These are phyloP conservation scores for Hoplodrina blanda DNA, from an alignment of 2,888 invertebrate species.

Conservation along the genomic window DNA sequence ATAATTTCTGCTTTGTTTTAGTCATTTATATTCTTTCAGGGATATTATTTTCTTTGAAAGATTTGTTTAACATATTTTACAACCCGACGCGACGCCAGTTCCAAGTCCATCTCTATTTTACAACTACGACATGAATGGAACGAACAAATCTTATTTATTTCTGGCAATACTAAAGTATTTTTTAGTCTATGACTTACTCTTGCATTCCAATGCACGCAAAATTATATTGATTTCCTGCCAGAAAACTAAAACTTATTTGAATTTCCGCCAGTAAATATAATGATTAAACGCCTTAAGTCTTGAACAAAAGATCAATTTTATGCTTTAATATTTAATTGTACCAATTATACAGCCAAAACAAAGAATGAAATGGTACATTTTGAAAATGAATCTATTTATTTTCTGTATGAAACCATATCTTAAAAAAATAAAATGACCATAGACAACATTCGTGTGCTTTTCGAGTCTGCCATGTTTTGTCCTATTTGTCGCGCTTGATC, in stretches of 20 bases:
- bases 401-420: constrained; percentile 52
- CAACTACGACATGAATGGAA: constrained; percentile 2
- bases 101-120: neutral
- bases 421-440: constrained; percentile 85
- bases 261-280: neutral
- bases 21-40: no score
- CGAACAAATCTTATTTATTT: neutral
- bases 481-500: constrained; percentile 90
- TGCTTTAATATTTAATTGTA: neutral
- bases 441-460: constrained; percentile 87
- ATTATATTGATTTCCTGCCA: constrained; percentile 23
- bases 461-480: constrained; percentile 91
- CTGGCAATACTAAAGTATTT: constrained; percentile 23
- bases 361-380: neutral
- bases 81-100: constrained; percentile 10
- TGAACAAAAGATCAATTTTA: neutral
- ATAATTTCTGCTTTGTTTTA: no score
- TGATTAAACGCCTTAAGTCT: neutral
- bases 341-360: neutral
- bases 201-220: constrained; percentile 67
- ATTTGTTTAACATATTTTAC: no score
- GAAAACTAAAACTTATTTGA: neutral
- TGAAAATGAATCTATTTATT: constrained; percentile 16
- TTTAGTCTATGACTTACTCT: constrained; percentile 23
- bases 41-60: no score